A percentile compares a stretch with the other conserved stretches of the same genome.
These are phyloP conservation scores for Drosophila asahinai DNA, from an alignment of 1,140 invertebrate genomes.

Conservation along the genomic window DNA sequence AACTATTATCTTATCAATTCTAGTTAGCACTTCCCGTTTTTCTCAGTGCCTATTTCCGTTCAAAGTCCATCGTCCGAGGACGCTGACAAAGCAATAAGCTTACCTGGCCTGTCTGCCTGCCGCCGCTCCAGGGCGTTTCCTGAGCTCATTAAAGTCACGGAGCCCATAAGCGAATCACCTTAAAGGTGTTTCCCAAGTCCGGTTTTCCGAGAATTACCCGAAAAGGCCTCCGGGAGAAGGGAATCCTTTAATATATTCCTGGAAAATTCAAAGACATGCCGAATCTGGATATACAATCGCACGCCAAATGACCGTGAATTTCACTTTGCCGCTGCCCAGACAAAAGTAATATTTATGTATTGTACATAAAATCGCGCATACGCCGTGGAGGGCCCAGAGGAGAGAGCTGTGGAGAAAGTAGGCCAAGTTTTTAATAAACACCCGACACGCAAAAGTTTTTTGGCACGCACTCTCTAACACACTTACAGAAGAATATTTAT, in stretches of 20 bases:
- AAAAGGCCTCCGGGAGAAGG: neutral
- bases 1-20: neutral
- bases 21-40: neutral
- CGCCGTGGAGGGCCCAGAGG: neutral
- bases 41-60: conserved; percentile 10
- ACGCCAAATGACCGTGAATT: conserved; percentile 50
- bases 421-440: conserved; percentile 81
- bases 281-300: neutral
- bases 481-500: conserved; percentile 72
- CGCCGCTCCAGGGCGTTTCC: conserved; percentile 11
- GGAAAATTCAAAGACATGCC: conserved; percentile 7
- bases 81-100: conserved; percentile 29
- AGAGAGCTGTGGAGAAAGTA: conserved; percentile 22
- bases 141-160: conserved; percentile 39
- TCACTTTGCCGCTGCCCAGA: conserved; percentile 45
- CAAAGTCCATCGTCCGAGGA: neutral
- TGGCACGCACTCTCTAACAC: conserved; percentile 51
- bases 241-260: conserved; percentile 15
- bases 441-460: conserved; percentile 66
- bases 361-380: conserved; percentile 40
- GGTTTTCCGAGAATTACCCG: conserved; percentile 1
- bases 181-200: conserved; percentile 15
- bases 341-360: conserved; percentile 55
- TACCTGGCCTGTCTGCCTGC: neutral
- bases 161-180: conserved; percentile 16